Conservation (phyloP, 2,797 vertebrate genomes). For the Rhynchotus rufescens region DNA sequence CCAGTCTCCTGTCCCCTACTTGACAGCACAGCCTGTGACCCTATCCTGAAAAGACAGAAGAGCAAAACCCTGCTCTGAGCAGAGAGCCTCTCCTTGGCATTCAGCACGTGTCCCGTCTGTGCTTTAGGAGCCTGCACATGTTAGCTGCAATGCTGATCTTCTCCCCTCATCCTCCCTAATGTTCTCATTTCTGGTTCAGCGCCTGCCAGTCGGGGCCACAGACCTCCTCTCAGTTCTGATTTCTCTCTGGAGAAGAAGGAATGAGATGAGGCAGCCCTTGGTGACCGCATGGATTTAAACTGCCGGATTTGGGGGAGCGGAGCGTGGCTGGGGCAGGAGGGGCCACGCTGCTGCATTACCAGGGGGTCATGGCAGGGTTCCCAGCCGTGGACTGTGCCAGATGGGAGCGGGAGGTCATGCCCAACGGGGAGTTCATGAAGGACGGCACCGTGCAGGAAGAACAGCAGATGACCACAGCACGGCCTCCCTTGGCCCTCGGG, state of each 20-base stretch:
- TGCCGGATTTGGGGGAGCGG: accelerated
- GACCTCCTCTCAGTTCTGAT: background rate
- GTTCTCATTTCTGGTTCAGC: constrained; percentile 21
- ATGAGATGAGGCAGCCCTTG: background rate
- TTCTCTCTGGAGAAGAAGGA: background rate
- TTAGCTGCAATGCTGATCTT: background rate
- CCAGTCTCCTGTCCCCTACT: background rate
- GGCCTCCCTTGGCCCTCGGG: background rate
- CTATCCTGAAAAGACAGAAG: background rate
- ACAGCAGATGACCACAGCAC: background rate
- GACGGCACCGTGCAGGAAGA: background rate
- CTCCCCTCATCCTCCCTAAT: background rate
- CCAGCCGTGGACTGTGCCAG: background rate
- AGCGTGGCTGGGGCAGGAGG: background rate
- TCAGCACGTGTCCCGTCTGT: background rate
- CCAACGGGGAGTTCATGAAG: background rate
- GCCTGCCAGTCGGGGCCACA: background rate
- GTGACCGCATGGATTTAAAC: background rate
- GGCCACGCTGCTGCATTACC: accelerated
- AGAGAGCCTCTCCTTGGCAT: background rate
- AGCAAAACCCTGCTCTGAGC: accelerated
- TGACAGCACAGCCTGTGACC: background rate
- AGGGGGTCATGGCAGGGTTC: accelerated
- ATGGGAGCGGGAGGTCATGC: background rate
- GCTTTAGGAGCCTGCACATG: accelerated